Conservation (phyloP, 30 jellyfish, hydroid and myxozoan species). For the Cassiopea xamachana region DNA sequence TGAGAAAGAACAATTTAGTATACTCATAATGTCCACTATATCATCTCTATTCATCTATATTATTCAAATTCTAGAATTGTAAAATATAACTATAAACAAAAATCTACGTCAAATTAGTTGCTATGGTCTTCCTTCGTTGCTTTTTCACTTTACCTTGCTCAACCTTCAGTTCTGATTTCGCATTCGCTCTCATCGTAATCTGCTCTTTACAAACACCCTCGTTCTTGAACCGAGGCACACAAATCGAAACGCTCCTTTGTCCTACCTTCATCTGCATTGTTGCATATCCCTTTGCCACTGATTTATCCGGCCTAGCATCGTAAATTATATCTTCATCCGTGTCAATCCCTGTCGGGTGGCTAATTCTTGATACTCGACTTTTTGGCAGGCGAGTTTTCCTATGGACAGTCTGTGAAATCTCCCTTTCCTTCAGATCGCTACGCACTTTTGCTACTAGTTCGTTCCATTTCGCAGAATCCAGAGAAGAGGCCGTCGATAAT, state of each 20-base stretch:
- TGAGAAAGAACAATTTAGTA: no score
- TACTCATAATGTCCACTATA: no score
- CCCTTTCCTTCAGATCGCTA: slow-evolving; percentile 23
- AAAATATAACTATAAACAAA: background rate
- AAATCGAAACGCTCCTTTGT: slow-evolving; percentile 52
- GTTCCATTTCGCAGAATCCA: slow-evolving; percentile 47
- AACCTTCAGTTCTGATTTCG: slow-evolving; percentile 40
- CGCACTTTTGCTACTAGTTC: slow-evolving; percentile 39
- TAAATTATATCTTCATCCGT: slow-evolving; percentile 46
- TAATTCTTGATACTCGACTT: slow-evolving; percentile 14
- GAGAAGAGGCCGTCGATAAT: background rate
- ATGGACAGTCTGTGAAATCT: slow-evolving; percentile 1
- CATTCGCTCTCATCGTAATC: slow-evolving; percentile 54
- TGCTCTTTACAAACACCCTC: slow-evolving; percentile 62
- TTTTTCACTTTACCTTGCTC: slow-evolving; percentile 50
- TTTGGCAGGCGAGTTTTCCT: background rate
- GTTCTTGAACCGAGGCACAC: slow-evolving; percentile 69
- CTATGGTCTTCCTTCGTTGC: background rate
- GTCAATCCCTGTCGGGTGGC: slow-evolving; percentile 47
- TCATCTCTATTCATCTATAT: no score
- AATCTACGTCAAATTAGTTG: background rate
- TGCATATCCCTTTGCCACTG: slow-evolving; percentile 71
- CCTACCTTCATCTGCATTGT: slow-evolving; percentile 72
- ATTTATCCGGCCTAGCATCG: slow-evolving; percentile 61
- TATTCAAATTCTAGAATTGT: background rate